These are phyloP conservation scores for Daboia siamensis DNA, from an alignment of 2,113 vertebrate genomes.

Conservation along the genomic window DNA sequence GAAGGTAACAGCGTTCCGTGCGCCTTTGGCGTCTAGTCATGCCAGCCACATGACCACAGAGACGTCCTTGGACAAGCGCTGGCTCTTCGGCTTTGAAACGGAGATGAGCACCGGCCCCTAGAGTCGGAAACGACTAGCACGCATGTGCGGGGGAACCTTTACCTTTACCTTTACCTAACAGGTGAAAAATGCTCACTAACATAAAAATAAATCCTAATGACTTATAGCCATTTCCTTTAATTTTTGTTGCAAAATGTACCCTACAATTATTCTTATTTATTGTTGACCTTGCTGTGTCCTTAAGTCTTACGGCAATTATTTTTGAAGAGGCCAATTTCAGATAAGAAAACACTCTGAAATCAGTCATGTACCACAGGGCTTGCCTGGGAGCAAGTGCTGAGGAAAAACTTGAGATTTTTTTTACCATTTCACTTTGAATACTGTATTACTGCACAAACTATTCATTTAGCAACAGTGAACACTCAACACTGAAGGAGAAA, in stretches of 20 bases:
- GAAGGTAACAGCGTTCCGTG: too few relatives aligned
- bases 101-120: too few relatives aligned
- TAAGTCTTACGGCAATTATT: not conserved
- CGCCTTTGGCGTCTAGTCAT: too few relatives aligned
- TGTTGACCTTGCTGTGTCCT: constrained; percentile 52
- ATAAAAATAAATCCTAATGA: not conserved
- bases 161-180: too few relatives aligned
- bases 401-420: constrained; percentile 15
- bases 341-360: not conserved
- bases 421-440: constrained; percentile 2
- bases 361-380: constrained; percentile 35
- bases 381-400: constrained; percentile 15
- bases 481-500: not conserved
- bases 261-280: not conserved
- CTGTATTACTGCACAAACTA: not conserved
- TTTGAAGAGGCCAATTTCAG: constrained; percentile 20
- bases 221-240: not conserved
- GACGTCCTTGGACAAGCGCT: too few relatives aligned
- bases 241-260: not conserved
- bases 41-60: too few relatives aligned
- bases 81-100: too few relatives aligned
- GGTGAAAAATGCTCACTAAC: not conserved
- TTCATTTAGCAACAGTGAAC: not conserved
- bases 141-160: too few relatives aligned
- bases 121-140: too few relatives aligned